phyloP scores from a whole-genome alignment of 2,888 invertebrate genomes.

The Tachina grossa region DNA sequence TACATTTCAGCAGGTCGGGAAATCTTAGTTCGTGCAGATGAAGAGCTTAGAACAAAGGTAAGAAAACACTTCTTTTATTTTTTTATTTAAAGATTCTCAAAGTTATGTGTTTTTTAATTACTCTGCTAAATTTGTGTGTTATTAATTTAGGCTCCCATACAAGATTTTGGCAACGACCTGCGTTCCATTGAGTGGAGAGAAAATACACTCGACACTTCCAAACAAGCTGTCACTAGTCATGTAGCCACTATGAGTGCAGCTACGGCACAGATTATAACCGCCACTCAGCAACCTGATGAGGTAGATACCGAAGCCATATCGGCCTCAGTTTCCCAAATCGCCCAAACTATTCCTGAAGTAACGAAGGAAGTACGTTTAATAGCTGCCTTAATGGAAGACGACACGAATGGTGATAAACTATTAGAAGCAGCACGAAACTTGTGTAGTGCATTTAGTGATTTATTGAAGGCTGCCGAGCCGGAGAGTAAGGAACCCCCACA shows the following conservation, averaged over 20 bases:
- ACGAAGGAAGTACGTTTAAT: constrained; percentile 91
- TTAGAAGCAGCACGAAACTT: constrained; percentile 96
- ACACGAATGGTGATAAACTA: constrained; percentile 91
- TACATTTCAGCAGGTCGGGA: constrained; percentile 95
- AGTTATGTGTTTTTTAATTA: neutral
- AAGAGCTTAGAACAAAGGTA: constrained; percentile 86
- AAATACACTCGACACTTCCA: constrained; percentile 95
- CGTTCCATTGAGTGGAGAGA: constrained; percentile 97
- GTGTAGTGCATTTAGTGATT: constrained; percentile 96
- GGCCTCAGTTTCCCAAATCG: constrained; percentile 98
- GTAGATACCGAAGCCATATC: constrained; percentile 98
- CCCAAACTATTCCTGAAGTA: constrained; percentile 97
- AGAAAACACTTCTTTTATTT: constrained; percentile 2
- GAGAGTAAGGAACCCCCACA: constrained; percentile 96
- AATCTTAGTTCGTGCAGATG: constrained; percentile 93
- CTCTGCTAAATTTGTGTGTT: neutral
- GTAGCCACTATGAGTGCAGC: constrained; percentile 99
- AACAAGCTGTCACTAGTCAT: constrained; percentile 97
- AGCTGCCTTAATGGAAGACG: constrained; percentile 96
- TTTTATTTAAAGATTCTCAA: neutral
- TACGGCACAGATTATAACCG: constrained; percentile 98
- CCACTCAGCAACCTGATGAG: constrained; percentile 93
- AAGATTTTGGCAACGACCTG: constrained; percentile 91
- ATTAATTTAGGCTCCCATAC: constrained; percentile 83
- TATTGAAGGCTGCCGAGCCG: constrained; percentile 97